A percentile compares a stretch with the other conserved stretches of the same genome.
phyloP scores from a whole-genome alignment of 2,888 invertebrate genomes.

The Apamea monoglypha region DNA sequence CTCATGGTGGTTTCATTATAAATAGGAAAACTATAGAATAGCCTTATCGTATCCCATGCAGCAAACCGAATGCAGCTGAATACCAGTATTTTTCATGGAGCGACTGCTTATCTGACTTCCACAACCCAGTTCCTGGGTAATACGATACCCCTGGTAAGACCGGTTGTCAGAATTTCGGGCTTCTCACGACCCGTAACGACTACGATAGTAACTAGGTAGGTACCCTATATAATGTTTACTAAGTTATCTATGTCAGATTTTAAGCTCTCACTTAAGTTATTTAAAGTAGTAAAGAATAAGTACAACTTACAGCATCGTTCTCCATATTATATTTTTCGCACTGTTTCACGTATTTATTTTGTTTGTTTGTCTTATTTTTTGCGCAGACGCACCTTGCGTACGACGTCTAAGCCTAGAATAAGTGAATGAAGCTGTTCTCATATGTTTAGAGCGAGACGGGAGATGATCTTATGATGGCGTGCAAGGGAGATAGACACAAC shows the following conservation, averaged over 20 bases:
- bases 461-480: conserved; percentile 45
- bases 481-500: conserved; percentile 75
- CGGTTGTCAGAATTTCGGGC: no score
- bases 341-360: conserved; percentile 34
- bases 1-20: background rate
- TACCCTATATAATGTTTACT: background rate
- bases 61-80: no score
- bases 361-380: conserved; percentile 53
- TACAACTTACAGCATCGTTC: conserved; percentile 49
- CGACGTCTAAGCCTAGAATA: conserved; percentile 68
- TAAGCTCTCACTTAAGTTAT: background rate
- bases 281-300: background rate
- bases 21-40: background rate
- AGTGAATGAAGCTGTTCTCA: conserved; percentile 70
- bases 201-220: background rate
- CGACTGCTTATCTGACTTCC: no score
- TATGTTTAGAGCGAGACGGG: conserved; percentile 70
- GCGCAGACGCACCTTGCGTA: conserved; percentile 61
- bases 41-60: background rate
- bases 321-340: conserved; percentile 51
- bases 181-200: no score
- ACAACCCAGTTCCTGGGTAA: no score
- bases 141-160: no score
- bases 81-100: no score
- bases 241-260: conserved; percentile 11